Evolutionary conservation across 2,888 invertebrate species (phyloP), one percentile per base, ranked within the genome.

Genomic region (Cybosia mesomella): DNA sequence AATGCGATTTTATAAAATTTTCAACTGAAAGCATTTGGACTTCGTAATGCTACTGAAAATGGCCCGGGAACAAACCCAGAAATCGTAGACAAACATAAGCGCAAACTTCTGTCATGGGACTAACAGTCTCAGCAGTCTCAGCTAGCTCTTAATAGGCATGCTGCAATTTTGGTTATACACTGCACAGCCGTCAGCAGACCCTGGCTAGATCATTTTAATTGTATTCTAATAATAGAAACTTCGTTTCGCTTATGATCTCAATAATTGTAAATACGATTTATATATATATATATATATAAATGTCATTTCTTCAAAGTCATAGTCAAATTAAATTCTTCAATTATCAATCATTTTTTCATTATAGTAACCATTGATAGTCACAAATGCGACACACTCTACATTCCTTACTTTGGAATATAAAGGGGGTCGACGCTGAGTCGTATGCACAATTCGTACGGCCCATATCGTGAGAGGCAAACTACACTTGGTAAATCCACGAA

Each of bases 351-450:
- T n/a, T 67, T 72, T 57, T 75, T 28, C 57, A 66, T 53, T 36
- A 59, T 68, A 54, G 65, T 65, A 58, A 66, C 22, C 34, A 49
- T 43, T 66, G 64, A 76, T 66, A 66, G 61, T 65, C 55, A 28
- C 54, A 70, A 71, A 76, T 69, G 67, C 70, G 77, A 70, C 77
- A 76, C 74, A 79, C 69, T 79, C 77, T 43, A 79, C 53, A 71
- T 76, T 71, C 69, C 71, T 79, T 77, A 70, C 67, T 68, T 53
- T 68, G 58, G 58, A 66, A 76, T 66, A 72, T 59, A 65, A 78
- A 78, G 70, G 58, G 67, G 77, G 80, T 80, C 80, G 67, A 32
- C 54, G 64, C 72, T 34, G 9, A 54, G 70, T 72, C 60, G 68
- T 74, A 72, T 74, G 68, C 67, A 67, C 70, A n/a, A 54, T 34